A percentile compares a stretch with the other conserved stretches of the same genome.
Conservation (phyloP, 2,797 vertebrate genomes). For the Coccyzus lansbergi region DNA sequence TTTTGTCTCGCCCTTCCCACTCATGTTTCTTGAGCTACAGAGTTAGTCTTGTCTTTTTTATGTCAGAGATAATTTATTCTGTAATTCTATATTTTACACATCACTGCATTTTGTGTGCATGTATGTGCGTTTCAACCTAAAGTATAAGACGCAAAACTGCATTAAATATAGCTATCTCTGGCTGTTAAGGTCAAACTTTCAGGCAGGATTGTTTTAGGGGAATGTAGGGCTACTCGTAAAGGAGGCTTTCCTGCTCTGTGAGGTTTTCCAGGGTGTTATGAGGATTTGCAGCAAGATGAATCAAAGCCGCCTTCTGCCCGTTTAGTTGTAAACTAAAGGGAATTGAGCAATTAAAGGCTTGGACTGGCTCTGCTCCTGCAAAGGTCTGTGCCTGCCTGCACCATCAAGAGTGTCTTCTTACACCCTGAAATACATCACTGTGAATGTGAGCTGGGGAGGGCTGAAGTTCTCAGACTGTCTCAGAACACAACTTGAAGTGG, state of each 20-base stretch:
- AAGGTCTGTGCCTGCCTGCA: not conserved
- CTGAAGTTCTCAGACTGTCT: not conserved
- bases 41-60: too few relatives aligned
- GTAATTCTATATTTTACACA: rapidly evolving
- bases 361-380: not conserved
- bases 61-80: too few relatives aligned
- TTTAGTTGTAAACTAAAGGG: not conserved
- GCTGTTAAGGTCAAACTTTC: not conserved
- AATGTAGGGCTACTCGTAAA: not conserved
- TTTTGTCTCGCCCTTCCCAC: too few relatives aligned
- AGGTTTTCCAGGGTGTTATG: not conserved
- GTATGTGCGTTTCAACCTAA: rapidly evolving
- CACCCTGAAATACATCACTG: rapidly evolving
- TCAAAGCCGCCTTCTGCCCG: rapidly evolving
- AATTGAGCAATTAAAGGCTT: not conserved
- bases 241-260: not conserved
- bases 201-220: too few relatives aligned
- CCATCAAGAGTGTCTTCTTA: rapidly evolving
- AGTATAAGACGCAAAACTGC: rapidly evolving
- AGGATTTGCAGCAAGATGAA: not conserved
- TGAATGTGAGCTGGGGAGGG: not conserved
- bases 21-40: too few relatives aligned
- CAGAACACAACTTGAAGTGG: not conserved
- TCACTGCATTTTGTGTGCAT: rapidly evolving
- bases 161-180: rapidly evolving